Evolutionary conservation across 2,888 invertebrate genomes (phyloP), one percentile per base, ranked within the genome.

Genomic region (Coecobrya sp.): DNA sequence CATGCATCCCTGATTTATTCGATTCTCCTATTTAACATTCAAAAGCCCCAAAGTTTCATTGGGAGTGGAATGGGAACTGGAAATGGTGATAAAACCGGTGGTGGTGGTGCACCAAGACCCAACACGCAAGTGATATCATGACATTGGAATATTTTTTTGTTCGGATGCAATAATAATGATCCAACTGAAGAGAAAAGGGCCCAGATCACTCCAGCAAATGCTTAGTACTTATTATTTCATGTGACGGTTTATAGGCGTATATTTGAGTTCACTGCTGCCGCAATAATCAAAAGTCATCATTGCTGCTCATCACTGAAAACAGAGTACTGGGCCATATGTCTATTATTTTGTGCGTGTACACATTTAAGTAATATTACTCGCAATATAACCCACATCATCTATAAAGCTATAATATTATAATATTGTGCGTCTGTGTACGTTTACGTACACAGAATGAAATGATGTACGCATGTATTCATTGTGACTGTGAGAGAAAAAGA

Each of bases 241-340:
- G 52, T 52, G 16, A 16, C 55, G 30, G n/a, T 55, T 79, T 79
- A 55, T 79, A 79, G 79, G 55, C 30, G n/a, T 27, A 82, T 30
- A 79, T 55, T 52, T 25, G 25, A 27, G n/a, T 11, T 49, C 19
- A 42, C 42, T 25, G 1, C 42, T 62, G 49, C 25, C 4, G 49
- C n/a, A 49, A 55, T 52, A 79, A 79, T 79, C 25, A 79, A 79
- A 52, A 27, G 55, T 79, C 36, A 79, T 79, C 55, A 30, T 79
- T 79, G 55, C n/a, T 79, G 27, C 25, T 79, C n/a, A 27, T 49
- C 36, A 36, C 25, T 16, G 10, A 11, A 13, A 79, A 79, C 79
- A 79, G 52, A 79, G 8, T 55, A 79, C 52, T 27, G 22, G n/a
- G 79, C 79, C 79, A 79, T 79, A 79, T 79, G 79, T 27, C 49